Percentiles rank a stretch among this genome's conserved stretches.
phyloP scores from a whole-genome alignment of 1,140 invertebrate genomes.

The Samia ricini region DNA sequence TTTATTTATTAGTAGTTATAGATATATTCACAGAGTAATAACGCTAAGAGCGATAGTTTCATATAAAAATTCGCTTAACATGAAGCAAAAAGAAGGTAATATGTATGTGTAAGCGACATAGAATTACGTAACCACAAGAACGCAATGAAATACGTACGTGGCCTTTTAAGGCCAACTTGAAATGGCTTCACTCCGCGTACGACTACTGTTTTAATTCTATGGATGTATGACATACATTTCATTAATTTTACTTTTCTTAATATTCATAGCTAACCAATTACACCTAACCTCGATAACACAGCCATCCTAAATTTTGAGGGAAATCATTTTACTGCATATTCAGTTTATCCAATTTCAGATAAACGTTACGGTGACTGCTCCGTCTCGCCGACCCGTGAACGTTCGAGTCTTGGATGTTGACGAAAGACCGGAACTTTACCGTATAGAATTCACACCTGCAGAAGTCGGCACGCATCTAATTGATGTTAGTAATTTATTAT shows the following conservation, averaged over 20 bases:
- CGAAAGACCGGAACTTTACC: conserved; percentile 87
- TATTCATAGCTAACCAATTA: not conserved
- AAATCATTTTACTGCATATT: not conserved
- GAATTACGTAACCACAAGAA: no score
- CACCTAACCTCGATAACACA: not conserved
- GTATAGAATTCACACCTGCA: conserved; percentile 92
- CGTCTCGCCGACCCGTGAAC: conserved; percentile 84
- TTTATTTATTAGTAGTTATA: no score
- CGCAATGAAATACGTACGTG: no score
- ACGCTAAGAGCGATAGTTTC: no score
- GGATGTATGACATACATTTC: no score
- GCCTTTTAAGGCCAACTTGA: no score
- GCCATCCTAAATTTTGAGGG: not conserved
- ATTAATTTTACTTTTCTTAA: not conserved
- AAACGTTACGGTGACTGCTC: conserved; percentile 80
- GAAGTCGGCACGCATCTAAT: conserved; percentile 95
- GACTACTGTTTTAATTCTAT: no score
- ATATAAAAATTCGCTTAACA: no score
- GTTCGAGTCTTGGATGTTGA: conserved; percentile 85
- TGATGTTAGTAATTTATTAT: conserved; percentile 80
- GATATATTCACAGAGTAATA: no score
- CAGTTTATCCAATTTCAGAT: conserved; percentile 44
- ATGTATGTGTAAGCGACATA: no score
- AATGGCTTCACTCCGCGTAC: no score
- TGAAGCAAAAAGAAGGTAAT: no score